Evolutionary conservation across 2,113 vertebrate species (phyloP), one percentile per base, ranked within the genome.

Genomic region (Urocitellus parryii): DNA sequence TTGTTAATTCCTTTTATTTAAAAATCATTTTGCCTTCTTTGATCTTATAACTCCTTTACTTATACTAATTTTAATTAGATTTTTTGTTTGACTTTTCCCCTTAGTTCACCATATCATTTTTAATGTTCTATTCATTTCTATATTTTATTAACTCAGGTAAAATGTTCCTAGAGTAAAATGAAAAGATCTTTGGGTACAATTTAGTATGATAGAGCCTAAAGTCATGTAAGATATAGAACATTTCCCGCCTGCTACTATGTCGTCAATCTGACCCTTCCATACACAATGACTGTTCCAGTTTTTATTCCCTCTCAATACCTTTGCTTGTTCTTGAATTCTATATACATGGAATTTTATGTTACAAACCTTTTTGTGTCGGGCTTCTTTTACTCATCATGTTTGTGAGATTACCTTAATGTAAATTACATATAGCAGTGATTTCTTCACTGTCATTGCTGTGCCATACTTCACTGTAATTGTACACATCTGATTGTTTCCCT

Each of bases 11-110:
- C 4, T 86, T 87, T 63, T 82, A 20, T 87, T 76, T 90, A 70
- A 96, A 93, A 86, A 78, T 77, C 45, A 81, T 95, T 61, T 91
- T 87, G 29, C n/a, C n/a, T 20, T 83, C 68, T 93, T 94, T 91
- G 63, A 78, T n/a, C n/a, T 83, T 83, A 42, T 32, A 73, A 25
- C 27, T 91, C 45, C 76, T 95, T 90, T 32, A 51, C 4, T 79
- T 83, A 88, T 74, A 78, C 72, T 77, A 92, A 96, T 83, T 91
- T 91, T 63, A 94, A 78, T 83, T 42, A 42, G 48, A 56, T 76
- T 79, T 94, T 78, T 70, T 58, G 42, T 78, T 84, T 78, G 32
- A 58, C 17, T 68, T 77, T 90, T 90, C 68, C 51, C 63, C 48
- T 88, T 94, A 56, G 70, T 81, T 95, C 39, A 73, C 37, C 34